phyloP scores from a whole-genome alignment of 2,888 invertebrate genomes.

The Pomacea canaliculata region DNA sequence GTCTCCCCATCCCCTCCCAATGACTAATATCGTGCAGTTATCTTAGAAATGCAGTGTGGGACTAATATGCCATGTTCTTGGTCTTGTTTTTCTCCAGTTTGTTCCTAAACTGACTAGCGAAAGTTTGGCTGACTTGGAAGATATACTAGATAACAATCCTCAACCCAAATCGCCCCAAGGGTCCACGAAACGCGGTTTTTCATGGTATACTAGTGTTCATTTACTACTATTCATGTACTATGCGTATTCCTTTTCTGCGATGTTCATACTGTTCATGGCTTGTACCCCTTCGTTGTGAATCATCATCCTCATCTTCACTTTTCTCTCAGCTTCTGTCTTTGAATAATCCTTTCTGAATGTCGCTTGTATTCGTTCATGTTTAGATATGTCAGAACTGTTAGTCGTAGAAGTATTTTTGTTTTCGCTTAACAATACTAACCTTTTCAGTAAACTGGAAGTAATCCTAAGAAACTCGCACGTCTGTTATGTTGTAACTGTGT shows the following conservation, averaged over 20 bases:
- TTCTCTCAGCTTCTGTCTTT: not conserved
- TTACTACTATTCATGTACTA: no score
- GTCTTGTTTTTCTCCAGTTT: conserved; percentile 75
- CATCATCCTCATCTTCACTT: not conserved
- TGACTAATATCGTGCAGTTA: not conserved
- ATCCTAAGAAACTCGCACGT: no score
- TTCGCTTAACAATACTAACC: no score
- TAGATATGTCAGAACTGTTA: no score
- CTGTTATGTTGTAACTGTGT: no score
- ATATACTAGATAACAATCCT: conserved; percentile 93
- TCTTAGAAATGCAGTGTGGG: not conserved
- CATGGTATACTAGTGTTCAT: conserved; percentile 35
- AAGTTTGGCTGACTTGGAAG: conserved; percentile 91
- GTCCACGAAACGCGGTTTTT: conserved; percentile 38
- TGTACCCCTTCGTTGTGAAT: not conserved
- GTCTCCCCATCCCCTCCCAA: not conserved
- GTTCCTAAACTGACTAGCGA: conserved; percentile 89
- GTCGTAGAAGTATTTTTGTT: no score
- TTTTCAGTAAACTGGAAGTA: no score
- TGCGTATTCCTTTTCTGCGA: not conserved
- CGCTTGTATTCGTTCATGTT: no score
- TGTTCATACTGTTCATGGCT: not conserved
- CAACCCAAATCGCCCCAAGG: conserved; percentile 67
- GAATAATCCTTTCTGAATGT: no score
- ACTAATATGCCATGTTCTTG: not conserved